These are phyloP conservation scores for Peromyscus leucopus DNA, from an alignment of 2,113 vertebrate genomes.

Conservation along the genomic window DNA sequence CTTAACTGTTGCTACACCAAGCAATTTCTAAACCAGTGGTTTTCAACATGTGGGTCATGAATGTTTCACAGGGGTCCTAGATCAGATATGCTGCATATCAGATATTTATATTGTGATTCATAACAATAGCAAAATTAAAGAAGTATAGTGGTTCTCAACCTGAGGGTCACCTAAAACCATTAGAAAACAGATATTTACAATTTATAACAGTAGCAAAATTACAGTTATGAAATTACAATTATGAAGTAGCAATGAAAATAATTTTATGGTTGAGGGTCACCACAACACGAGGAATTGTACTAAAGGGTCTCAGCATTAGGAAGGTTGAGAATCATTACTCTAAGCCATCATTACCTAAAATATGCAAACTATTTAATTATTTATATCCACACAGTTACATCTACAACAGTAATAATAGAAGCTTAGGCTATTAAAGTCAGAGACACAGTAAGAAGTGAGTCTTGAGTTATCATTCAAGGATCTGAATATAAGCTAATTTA, in stretches of 20 bases:
- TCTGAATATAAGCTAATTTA: conserved; percentile 17
- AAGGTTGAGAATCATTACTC: background rate
- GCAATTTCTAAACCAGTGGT: background rate
- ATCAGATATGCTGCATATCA: background rate
- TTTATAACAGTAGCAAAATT: background rate
- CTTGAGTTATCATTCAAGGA: background rate
- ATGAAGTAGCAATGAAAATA: background rate
- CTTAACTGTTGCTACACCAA: background rate
- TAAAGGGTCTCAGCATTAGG: background rate
- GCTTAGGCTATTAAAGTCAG: conserved; percentile 11
- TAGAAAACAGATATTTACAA: background rate
- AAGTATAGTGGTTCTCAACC: background rate
- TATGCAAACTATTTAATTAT: background rate
- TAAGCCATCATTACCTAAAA: background rate
- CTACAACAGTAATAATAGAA: background rate
- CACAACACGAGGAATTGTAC: background rate
- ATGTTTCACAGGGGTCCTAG: background rate
- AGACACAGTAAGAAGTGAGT: background rate
- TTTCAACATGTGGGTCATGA: background rate
- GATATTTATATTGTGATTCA: background rate
- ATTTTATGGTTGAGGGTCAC: background rate
- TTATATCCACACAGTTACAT: background rate
- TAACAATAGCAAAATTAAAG: background rate
- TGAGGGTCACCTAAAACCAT: background rate
- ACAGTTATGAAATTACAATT: background rate